Percentiles rank a stretch among this genome's conserved stretches.
Conservation (phyloP, 2,797 vertebrate genomes). For the Acanthurus leucopareius region DNA sequence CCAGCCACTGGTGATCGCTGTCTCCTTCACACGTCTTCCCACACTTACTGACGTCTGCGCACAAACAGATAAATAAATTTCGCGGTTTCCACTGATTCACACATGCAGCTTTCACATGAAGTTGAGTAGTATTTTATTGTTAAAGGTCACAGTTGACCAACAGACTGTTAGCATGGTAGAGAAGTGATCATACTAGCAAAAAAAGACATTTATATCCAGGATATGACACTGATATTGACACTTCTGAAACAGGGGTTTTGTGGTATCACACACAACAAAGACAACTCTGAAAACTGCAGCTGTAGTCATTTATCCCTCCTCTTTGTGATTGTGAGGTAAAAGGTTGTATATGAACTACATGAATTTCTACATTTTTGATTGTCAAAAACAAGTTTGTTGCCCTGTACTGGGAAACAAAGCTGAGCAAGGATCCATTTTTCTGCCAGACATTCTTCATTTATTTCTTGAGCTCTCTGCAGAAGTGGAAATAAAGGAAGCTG, state of each 20-base stretch:
- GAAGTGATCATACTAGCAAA: neutral
- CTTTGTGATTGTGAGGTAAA: neutral
- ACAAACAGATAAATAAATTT: conserved; percentile 35
- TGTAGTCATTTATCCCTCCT: neutral
- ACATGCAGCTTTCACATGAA: neutral
- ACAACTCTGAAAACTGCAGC: neutral
- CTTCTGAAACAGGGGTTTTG: too few relatives aligned
- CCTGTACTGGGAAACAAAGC: neutral
- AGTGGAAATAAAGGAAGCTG: neutral
- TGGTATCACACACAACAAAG: neutral
- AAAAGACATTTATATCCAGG: neutral
- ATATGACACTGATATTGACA: too few relatives aligned
- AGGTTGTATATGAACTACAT: neutral
- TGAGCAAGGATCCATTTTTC: neutral
- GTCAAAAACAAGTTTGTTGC: neutral
- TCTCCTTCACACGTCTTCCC: conserved; percentile 92
- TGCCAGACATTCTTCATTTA: neutral
- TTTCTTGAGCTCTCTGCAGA: neutral
- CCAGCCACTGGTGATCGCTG: conserved; percentile 95
- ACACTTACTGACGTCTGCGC: conserved; percentile 86
- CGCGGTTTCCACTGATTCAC: conserved; percentile 2
- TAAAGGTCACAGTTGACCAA: neutral
- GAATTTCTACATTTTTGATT: too few relatives aligned
- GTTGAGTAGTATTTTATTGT: neutral
- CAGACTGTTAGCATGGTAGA: neutral